Evolutionary conservation across 2,888 invertebrate species (phyloP), one percentile per base, ranked within the genome.

Genomic region (Lampropteryx suffumata): DNA sequence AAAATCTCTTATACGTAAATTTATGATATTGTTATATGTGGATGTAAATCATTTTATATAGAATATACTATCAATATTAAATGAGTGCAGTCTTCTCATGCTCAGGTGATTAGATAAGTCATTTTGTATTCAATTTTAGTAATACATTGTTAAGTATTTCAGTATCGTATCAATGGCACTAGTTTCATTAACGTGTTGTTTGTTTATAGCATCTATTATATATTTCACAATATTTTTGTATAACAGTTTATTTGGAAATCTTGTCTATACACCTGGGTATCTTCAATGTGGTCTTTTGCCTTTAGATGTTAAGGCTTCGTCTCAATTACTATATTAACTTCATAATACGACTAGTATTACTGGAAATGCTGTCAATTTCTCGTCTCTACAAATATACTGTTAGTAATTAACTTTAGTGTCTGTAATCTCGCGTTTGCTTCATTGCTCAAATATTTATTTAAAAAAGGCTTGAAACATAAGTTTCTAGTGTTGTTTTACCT

Each of bases 351-450:
- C 73, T 86, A 86, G 77, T 76, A 52, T 81, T 69, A 85, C 71
- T 78, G 76, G 68, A 77, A 87, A 84, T 77, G 79, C 88, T 84
- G 89, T 89, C 89, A 89, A 89, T 88, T 89, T 82, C 69, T 79
- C 79, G 79, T 84, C 82, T 85, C 80, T 63, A 71, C 77, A 70
- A 82, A 76, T 76, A 68, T 73, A 75, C 73, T 75, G 70, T 73
- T 76, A 77, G 71, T 59, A 75, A 71, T 71, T 64, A 79, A 77
- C 5, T 77, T 76, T 68, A 55, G 74, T 76, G 73, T 67, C 62
- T 62, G 69, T 69, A 76, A 66, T 62, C 64, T 71, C 68, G 71
- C 58, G 71, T 54, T 45, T 67, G 80, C 81, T 82, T 80, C 53
- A 55, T 71, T 74, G 82, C 80, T 79, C 78, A 73, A 76, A 43